Evolutionary conservation across 2,113 vertebrate genomes (phyloP).

Genomic region (Paraplagusia blochii): DNA sequence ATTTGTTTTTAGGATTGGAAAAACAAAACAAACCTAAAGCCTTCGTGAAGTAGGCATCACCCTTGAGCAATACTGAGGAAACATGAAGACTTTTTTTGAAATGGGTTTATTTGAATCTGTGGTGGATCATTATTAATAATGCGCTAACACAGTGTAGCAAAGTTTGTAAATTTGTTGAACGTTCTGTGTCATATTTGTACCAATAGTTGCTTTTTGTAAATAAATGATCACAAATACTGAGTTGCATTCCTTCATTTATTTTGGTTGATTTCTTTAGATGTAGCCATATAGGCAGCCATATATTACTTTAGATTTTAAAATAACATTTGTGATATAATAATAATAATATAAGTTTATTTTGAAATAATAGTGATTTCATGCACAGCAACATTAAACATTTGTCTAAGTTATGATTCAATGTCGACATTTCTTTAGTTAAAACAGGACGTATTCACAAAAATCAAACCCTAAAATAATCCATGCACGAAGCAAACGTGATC

Average conservation of each 20-base stretch:
- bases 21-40: no score
- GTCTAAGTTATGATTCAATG: slow-evolving; percentile 14
- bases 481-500: slow-evolving; percentile 43
- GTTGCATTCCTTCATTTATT: slow-evolving; percentile 10
- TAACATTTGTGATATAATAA: neutral
- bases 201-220: slow-evolving; percentile 15
- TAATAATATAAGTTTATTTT: no score
- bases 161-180: slow-evolving; percentile 14
- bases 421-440: slow-evolving; percentile 27
- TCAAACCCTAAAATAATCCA: slow-evolving; percentile 25
- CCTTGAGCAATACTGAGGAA: neutral
- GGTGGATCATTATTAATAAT: neutral
- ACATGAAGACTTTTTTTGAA: slow-evolving; percentile 1
- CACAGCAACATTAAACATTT: slow-evolving; percentile 17
- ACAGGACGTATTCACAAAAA: slow-evolving; percentile 34
- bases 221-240: slow-evolving; percentile 15
- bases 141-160: slow-evolving; percentile 6
- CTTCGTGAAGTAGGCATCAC: no score
- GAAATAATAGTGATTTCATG: slow-evolving; percentile 8
- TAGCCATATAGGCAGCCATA: neutral
- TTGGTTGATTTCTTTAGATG: no score
- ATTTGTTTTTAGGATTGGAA: no score
- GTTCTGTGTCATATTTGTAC: slow-evolving; percentile 35
- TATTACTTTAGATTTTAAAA: neutral
- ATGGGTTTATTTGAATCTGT: slow-evolving; percentile 29